Percentiles rank a stretch among this genome's conserved stretches.
phyloP scores from a whole-genome alignment of 2,888 invertebrate species.

The Lottia gigantea region DNA sequence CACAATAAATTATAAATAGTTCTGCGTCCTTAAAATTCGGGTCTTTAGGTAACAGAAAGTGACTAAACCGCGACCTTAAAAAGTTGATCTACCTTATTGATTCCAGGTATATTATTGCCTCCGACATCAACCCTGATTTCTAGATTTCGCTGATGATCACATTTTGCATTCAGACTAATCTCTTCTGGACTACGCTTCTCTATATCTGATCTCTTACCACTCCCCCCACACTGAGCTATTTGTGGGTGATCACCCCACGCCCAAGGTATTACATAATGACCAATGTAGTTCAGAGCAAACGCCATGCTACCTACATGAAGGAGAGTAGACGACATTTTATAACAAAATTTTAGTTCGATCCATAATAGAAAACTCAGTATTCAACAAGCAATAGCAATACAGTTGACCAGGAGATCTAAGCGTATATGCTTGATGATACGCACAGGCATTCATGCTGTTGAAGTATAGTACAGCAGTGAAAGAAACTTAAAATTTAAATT shows the following conservation, averaged over 20 bases:
- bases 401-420: too few relatives aligned
- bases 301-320: constrained; percentile 34
- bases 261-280: constrained; percentile 46
- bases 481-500: too few relatives aligned
- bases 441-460: too few relatives aligned
- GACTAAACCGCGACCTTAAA: too few relatives aligned
- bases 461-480: too few relatives aligned
- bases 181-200: constrained; percentile 22
- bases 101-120: constrained; percentile 30
- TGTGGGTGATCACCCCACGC: constrained; percentile 46
- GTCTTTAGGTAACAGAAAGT: too few relatives aligned
- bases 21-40: too few relatives aligned
- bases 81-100: constrained; percentile 35
- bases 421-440: too few relatives aligned
- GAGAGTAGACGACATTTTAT: not conserved
- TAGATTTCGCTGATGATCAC: constrained; percentile 32
- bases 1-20: too few relatives aligned
- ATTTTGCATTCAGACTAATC: constrained; percentile 31
- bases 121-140: constrained; percentile 38
- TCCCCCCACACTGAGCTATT: constrained; percentile 38
- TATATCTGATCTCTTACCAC: constrained; percentile 11
- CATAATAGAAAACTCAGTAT: too few relatives aligned
- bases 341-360: not conserved
- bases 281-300: constrained; percentile 54
- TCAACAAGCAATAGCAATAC: too few relatives aligned